Percentiles rank a stretch among this genome's conserved stretches.
Conservation (phyloP, 2,113 vertebrate genomes). For the Montifringilla adamsi region DNA sequence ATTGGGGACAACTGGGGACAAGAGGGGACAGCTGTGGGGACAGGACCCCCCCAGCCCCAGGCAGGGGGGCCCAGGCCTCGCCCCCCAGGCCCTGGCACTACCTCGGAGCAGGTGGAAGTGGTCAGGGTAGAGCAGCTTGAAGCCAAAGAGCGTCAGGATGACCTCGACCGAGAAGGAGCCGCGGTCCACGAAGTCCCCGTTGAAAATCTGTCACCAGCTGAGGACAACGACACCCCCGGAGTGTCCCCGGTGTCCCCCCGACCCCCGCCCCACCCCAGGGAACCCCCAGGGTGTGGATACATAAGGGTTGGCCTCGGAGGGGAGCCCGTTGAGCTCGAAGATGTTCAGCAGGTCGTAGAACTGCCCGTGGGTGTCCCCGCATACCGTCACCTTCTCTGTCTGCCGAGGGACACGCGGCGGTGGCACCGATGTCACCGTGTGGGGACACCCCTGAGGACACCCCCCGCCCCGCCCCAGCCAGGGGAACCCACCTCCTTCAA, state of each 20-base stretch:
- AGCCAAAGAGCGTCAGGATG: not conserved
- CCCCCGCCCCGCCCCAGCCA: no score
- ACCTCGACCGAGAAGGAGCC: not conserved
- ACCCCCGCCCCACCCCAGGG: no score
- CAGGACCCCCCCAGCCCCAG: not conserved
- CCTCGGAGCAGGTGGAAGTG: not conserved
- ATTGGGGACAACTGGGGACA: not conserved
- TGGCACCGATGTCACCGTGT: no score
- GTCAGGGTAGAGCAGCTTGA: not conserved
- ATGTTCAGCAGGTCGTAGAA: not conserved
- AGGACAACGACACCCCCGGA: not conserved
- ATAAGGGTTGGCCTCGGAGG: not conserved
- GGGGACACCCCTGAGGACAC: no score
- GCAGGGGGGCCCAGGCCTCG: no score
- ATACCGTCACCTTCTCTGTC: not conserved
- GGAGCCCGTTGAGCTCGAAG: not conserved
- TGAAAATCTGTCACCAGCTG: not conserved
- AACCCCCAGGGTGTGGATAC: not conserved
- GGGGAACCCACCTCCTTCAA: no score
- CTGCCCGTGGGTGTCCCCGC: not conserved
- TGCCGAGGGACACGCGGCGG: not conserved
- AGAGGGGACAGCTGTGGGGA: not conserved
- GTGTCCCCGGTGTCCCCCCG: not conserved
- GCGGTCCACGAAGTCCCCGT: not conserved
- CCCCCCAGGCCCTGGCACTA: not conserved